Evolutionary conservation across 2,113 vertebrate species (phyloP).

Genomic region (Alectura lathami): DNA sequence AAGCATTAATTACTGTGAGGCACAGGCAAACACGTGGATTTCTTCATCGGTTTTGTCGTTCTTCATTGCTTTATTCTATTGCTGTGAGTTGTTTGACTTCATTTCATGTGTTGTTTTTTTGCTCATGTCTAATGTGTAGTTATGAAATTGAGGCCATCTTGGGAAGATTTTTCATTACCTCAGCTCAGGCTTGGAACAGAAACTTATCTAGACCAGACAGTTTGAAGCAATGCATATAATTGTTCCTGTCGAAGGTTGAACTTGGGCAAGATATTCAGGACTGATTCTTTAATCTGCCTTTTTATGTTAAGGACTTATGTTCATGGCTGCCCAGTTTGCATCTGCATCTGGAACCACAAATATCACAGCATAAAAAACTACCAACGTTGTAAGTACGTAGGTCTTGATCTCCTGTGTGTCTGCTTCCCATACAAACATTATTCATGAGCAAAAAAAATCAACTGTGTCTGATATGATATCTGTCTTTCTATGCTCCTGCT

Average conservation of each 20-base stretch:
- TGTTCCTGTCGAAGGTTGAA: background rate
- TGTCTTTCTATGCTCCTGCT: background rate
- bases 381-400: background rate
- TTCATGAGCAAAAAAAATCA: background rate
- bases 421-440: background rate
- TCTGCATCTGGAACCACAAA: background rate
- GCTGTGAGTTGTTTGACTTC: constrained; percentile 40
- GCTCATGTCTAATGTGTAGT: constrained; percentile 18
- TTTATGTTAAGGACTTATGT: background rate
- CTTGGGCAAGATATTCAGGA: background rate
- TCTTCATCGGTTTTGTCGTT: constrained; percentile 53
- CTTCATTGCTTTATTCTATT: constrained; percentile 51
- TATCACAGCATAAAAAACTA: background rate
- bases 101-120: constrained; percentile 2
- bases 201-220: constrained; percentile 24
- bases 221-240: background rate
- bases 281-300: background rate
- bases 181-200: background rate
- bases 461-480: background rate
- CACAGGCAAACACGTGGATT: constrained; percentile 1
- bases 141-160: constrained; percentile 40
- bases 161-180: constrained; percentile 56
- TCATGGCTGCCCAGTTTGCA: background rate
- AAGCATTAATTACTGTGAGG: constrained; percentile 64
- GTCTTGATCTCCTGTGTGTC: background rate